phyloP scores from a whole-genome alignment of 2,113 vertebrate genomes.

The Ictidomys tridecemlineatus region DNA sequence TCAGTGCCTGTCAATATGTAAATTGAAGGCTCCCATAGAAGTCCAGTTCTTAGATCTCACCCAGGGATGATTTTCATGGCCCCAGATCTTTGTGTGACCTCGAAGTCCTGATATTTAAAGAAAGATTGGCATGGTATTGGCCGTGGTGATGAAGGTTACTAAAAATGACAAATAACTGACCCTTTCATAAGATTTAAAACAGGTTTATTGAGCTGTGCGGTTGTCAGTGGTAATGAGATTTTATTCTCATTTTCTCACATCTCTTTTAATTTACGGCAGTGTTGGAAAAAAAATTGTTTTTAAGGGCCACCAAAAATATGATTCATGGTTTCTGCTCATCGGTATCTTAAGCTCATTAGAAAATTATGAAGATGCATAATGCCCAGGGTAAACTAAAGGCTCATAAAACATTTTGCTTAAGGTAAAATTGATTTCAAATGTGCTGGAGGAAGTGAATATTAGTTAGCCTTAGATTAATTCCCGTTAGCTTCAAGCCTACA shows the following conservation, averaged over 20 bases:
- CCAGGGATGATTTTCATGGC: constrained; percentile 31
- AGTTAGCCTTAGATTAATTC: constrained; percentile 81
- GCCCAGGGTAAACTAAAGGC: constrained; percentile 79
- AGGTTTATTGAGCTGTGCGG: constrained; percentile 76
- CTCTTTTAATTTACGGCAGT: constrained; percentile 78
- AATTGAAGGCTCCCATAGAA: neutral
- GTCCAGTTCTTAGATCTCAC: neutral
- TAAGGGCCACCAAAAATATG: constrained; percentile 74
- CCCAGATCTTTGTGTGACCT: constrained; percentile 62
- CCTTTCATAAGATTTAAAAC: constrained; percentile 78
- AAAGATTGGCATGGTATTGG: constrained; percentile 52
- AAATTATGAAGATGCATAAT: constrained; percentile 81
- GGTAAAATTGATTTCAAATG: constrained; percentile 82
- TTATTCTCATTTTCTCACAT: constrained; percentile 78
- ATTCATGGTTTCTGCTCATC: constrained; percentile 77
- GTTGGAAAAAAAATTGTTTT: constrained; percentile 76
- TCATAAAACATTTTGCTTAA: constrained; percentile 82
- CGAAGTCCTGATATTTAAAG: constrained; percentile 66
- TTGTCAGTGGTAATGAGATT: constrained; percentile 81
- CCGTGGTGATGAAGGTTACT: constrained; percentile 73
- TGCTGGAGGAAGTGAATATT: constrained; percentile 76
- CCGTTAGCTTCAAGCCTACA: constrained; percentile 62
- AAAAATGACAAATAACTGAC: constrained; percentile 76
- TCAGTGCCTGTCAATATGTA: constrained; percentile 59
- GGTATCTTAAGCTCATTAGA: constrained; percentile 78